Conservation (phyloP, 2,888 invertebrate genomes). For the Coelinius sp. region DNA sequence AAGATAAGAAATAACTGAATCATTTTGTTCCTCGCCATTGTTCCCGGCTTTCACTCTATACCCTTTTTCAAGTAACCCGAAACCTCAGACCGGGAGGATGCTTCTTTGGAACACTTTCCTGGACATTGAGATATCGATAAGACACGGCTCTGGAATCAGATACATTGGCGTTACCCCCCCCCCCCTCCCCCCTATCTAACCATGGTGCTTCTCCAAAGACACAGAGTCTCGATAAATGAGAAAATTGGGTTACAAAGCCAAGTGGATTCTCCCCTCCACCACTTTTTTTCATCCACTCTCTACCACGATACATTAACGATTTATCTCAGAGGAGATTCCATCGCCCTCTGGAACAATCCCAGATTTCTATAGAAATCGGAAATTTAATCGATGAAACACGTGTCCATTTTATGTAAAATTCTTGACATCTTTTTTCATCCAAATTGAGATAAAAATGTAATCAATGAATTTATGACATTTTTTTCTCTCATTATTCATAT, state of each 20-base stretch:
- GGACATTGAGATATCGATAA: constrained; percentile 53
- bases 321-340: background rate
- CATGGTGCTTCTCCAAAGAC: background rate
- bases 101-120: constrained; percentile 46
- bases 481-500: background rate
- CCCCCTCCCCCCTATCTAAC: constrained; percentile 4
- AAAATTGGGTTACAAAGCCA: constrained; percentile 39
- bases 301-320: constrained; percentile 21
- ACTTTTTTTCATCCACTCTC: constrained; percentile 32
- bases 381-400: constrained; percentile 10
- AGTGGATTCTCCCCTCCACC: constrained; percentile 22
- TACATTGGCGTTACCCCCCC: constrained; percentile 24
- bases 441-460: background rate
- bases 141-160: constrained; percentile 48
- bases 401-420: constrained; percentile 2
- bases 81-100: background rate
- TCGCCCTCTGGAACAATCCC: background rate
- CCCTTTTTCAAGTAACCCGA: background rate
- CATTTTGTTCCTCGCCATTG: background rate
- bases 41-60: background rate
- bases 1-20: constrained; percentile 47
- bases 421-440: background rate
- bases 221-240: constrained; percentile 22
- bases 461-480: too few relatives aligned
- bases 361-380: constrained; percentile 14